Evolutionary conservation across 2,797 vertebrate species (phyloP).

Genomic region (Geotrypetes seraphini): DNA sequence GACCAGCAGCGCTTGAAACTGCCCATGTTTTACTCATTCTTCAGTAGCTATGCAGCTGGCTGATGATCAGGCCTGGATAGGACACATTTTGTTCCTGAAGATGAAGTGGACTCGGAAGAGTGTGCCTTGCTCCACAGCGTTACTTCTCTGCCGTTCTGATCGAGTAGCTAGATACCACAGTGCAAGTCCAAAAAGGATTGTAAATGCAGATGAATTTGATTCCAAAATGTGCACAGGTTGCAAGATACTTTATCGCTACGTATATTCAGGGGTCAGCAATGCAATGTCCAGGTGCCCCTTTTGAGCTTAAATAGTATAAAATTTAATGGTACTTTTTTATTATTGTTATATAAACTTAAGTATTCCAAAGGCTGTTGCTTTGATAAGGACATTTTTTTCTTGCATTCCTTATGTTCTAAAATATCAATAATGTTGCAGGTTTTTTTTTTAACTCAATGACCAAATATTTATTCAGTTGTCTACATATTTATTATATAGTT

Average conservation of each 20-base stretch:
- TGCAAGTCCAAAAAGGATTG: not conserved
- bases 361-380: slow-evolving; percentile 14
- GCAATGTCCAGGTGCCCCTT: not conserved
- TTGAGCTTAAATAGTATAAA: slow-evolving; percentile 10
- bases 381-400: slow-evolving; percentile 4
- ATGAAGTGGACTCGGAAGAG: slow-evolving; percentile 2
- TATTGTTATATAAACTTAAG: slow-evolving; percentile 12
- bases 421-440: slow-evolving; percentile 9
- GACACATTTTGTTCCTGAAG: slow-evolving; percentile 1
- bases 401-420: slow-evolving; percentile 15
- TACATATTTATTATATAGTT: slow-evolving; percentile 17
- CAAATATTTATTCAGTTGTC: slow-evolving; percentile 7
- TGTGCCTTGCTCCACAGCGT: slow-evolving; percentile 9
- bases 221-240: slow-evolving; percentile 12
- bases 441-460: slow-evolving; percentile 31
- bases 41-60: slow-evolving; percentile 91
- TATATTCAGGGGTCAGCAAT: slow-evolving; percentile 7
- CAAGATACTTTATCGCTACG: slow-evolving; percentile 13
- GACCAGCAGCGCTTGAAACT: slow-evolving; percentile 95
- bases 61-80: slow-evolving; percentile 34
- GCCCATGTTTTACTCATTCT: slow-evolving; percentile 97
- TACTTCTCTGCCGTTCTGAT: not conserved
- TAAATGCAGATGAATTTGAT: slow-evolving; percentile 8
- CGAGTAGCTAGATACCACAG: slow-evolving; percentile 1
- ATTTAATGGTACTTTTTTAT: slow-evolving; percentile 22